Evolutionary conservation across 2,113 vertebrate species (phyloP), one percentile per base, ranked within the genome.

Genomic region (Oryzias melastigma): DNA sequence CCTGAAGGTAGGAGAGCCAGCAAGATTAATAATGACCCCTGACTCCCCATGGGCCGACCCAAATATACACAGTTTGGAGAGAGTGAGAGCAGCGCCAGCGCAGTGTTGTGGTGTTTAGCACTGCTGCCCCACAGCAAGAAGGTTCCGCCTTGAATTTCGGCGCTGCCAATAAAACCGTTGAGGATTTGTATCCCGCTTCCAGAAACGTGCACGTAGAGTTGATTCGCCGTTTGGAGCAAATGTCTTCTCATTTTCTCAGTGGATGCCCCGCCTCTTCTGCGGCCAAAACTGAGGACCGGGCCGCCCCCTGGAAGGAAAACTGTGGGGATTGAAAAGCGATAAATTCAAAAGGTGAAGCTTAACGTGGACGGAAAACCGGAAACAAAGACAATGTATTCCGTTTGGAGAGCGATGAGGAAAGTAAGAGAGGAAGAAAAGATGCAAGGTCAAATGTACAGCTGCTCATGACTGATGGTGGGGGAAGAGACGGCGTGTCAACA

Each of bases 1-100:
- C 89, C 89, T 89, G 88, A 87, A 91, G 90, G 85, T 83, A 87
- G 83, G 86, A 85, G 87, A 90, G 89, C 87, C 77, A 83, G 86
- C 84, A 90, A 90, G 89, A 92, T 92, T 92, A 90, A 92, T 91
- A 91, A 89, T 87, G 89, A 90, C 86, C 91, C 80, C 77, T 88
- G 84, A 84, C 84, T 91, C 88, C 88, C 89, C 77, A 82, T 65
- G 87, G 91, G 89, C 87, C 87, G 73, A 83, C 82, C 83, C 87
- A 90, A 88, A 92, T 90, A 90, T 87, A 90, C 88, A 89, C 87
- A 88, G 90, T 91, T 90, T 88, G 88, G 82, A 79, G 84, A 87
- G 88, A 68, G 80, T 76, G 83, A 85, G 76, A 68, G 75, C 35
- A 72, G 77, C 46, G 48, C 61, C 70, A 69, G 79, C 68, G 63